Evolutionary conservation across 2,888 invertebrate species (phyloP), one percentile per base, ranked within the genome.

Genomic region (Dasysyrphus albostriatus): DNA sequence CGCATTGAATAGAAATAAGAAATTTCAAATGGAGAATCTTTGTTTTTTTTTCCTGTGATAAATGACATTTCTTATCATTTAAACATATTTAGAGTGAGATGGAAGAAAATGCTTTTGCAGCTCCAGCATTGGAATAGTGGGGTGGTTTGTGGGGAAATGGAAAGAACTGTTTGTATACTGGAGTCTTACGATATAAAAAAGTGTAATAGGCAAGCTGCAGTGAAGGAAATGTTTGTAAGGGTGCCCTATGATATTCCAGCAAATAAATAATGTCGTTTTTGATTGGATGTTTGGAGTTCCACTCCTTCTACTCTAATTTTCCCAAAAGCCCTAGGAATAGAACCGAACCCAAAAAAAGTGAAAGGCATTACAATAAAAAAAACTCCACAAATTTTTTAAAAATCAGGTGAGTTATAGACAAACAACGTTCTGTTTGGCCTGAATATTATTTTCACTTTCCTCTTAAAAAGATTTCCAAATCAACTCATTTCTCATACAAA

Each of bases 1-100:
- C 14, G 24, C 39, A 61, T 61, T 5, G 59, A 61, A 61, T 24
- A 61, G 14, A 58, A 39, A 51, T 32, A 54, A 79, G 63, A 61
- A 59, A n/a, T 10, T 67, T 12, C 4, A 7, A 37, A 49, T 67
- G 67, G 49, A 67, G 49, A 49, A 61, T 59, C 42, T 67, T 80
- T 24, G 5, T 61, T 70, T 74, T 69, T 70, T 39, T 39, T 24
- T 24, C 24, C 24, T 42, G 44, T 44, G 58, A 49, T 44, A 49
- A 42, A 63, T 87, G 85, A 87, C 82, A 73, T 78, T 78, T 78
- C 82, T 87, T 87, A 82, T 87, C 82, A 87, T 74, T 34, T 12
- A 84, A 85, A 74, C 82, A 70, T 69, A 61, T 70, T n/a, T 2
- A n/a, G 29, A 85, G 49, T 5, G 85, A 82, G 85, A 87, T 63